A percentile compares a stretch with the other conserved stretches of the same genome.
Conservation (phyloP, 1,140 invertebrate species). For the Brachionus asplanchnoidis region DNA sequence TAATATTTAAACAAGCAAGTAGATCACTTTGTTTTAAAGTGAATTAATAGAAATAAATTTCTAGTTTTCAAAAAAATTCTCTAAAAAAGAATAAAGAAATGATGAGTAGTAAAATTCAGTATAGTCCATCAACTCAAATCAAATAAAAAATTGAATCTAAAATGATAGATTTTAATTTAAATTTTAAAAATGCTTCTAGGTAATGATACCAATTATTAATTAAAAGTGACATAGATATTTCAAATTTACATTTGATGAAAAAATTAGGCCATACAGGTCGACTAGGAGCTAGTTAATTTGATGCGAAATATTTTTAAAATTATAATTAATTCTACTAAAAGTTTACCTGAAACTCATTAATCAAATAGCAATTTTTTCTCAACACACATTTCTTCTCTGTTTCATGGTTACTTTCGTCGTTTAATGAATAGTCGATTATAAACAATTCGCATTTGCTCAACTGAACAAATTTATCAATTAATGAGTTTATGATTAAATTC, state of each 20-base stretch:
- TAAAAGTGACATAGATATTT: conserved; percentile 4
- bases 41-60: too few species aligned
- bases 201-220: not conserved
- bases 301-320: not conserved
- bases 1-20: too few species aligned
- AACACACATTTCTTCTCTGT: not conserved
- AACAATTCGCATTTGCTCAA: conserved; percentile 2
- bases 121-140: not conserved
- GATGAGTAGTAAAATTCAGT: not conserved
- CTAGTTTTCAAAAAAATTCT: too few species aligned
- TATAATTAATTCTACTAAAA: not conserved
- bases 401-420: not conserved
- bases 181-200: not conserved
- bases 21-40: too few species aligned
- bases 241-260: not conserved
- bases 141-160: not conserved
- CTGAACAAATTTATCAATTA: not conserved
- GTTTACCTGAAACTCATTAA: conserved; percentile 1
- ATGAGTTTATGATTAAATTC: not conserved
- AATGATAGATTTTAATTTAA: not conserved
- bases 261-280: conserved; percentile 16
- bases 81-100: too few species aligned
- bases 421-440: not conserved
- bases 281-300: not conserved
- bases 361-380: not conserved